Conservation (phyloP, 2,888 invertebrate genomes). For the Achlya flavicornis region DNA sequence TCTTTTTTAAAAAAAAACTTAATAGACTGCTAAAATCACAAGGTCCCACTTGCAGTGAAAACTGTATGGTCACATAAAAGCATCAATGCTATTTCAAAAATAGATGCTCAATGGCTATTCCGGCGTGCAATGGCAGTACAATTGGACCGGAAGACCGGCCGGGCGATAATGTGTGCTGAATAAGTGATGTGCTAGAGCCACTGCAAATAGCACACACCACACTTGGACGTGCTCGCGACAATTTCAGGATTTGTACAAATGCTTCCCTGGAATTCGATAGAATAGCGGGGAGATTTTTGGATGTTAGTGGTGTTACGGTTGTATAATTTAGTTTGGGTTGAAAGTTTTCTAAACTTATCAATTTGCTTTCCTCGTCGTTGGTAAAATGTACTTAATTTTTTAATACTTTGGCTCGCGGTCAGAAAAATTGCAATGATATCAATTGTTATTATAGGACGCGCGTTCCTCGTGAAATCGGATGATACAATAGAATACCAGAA, state of each 20-base stretch:
- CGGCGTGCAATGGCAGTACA: conserved; percentile 25
- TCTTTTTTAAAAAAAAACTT: too few relatives aligned
- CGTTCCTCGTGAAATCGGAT: too few relatives aligned
- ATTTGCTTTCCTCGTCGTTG: too few relatives aligned
- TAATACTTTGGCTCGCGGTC: too few relatives aligned
- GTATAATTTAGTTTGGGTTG: background rate
- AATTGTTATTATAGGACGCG: too few relatives aligned
- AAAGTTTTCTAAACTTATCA: too few relatives aligned
- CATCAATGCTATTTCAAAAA: conserved; percentile 3
- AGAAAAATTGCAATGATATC: too few relatives aligned
- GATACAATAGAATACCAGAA: too few relatives aligned
- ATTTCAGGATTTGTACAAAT: conserved; percentile 9
- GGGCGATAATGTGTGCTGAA: conserved; percentile 61
- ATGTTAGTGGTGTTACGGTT: background rate
- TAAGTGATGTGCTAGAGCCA: conserved; percentile 46
- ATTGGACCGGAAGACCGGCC: conserved; percentile 33
- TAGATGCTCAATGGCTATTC: background rate
- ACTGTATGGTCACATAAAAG: background rate
- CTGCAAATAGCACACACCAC: conserved; percentile 44
- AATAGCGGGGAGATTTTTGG: background rate
- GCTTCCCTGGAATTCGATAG: background rate
- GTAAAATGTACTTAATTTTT: too few relatives aligned
- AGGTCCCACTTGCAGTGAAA: background rate
- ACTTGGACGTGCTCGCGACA: conserved; percentile 8
- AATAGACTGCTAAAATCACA: background rate